Conservation (phyloP, 2,113 vertebrate genomes). For the Lamprotornis superbus region DNA sequence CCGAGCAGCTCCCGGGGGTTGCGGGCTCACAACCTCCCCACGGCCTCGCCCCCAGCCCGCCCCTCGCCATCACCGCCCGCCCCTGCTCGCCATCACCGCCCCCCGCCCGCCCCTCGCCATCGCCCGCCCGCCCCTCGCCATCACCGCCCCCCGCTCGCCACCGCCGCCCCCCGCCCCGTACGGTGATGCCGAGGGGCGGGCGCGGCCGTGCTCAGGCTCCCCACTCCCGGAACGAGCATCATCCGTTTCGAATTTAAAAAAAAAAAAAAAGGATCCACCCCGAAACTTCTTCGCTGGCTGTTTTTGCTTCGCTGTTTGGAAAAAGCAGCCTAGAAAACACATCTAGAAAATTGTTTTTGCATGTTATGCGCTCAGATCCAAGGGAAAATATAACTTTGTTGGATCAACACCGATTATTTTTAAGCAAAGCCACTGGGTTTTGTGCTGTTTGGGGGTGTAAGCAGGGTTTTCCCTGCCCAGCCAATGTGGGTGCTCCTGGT, state of each 20-base stretch:
- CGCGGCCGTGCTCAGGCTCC: not conserved
- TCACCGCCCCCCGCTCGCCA: not conserved
- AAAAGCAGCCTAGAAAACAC: not conserved
- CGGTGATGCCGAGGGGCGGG: not conserved
- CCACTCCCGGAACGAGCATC: not conserved
- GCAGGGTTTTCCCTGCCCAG: not conserved
- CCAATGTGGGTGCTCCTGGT: not conserved
- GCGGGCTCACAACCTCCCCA: not conserved
- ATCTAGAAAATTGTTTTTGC: not conserved
- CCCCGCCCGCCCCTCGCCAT: not conserved
- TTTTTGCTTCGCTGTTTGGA: not conserved
- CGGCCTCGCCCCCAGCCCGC: not conserved
- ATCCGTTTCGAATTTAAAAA: not conserved
- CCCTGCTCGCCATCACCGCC: not conserved
- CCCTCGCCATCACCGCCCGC: too few relatives aligned
- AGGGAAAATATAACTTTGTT: not conserved
- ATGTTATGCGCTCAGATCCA: rapidly evolving
- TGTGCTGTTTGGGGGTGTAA: not conserved
- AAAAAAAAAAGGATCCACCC: not conserved
- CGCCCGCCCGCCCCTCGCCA: too few relatives aligned
- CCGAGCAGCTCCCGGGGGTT: not conserved
- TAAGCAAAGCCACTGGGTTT: not conserved
- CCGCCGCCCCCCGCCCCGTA: not conserved
- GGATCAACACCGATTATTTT: rapidly evolving
- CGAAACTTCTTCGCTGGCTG: not conserved